Evolutionary conservation across 1,140 invertebrate species (phyloP).

Genomic region (Trinorchestia longiramus): DNA sequence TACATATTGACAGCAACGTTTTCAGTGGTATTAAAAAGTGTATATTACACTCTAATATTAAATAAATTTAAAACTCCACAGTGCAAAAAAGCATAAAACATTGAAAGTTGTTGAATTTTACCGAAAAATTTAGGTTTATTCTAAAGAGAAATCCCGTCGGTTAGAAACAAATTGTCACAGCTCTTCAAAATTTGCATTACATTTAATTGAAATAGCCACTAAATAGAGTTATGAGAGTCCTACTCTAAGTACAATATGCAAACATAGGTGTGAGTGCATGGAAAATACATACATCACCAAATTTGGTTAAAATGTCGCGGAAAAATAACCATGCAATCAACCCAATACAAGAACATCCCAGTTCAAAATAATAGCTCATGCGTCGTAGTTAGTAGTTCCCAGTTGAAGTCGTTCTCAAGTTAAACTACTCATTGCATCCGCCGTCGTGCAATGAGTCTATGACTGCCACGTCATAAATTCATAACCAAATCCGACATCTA

Average conservation of each 20-base stretch:
- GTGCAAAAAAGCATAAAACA: neutral
- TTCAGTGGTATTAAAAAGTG: neutral
- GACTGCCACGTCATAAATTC: neutral
- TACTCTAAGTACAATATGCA: neutral
- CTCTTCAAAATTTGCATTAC: neutral
- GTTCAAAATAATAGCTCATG: neutral
- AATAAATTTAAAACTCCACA: neutral
- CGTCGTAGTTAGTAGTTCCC: neutral
- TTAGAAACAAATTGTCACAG: no score
- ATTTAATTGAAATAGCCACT: neutral
- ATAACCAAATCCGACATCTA: neutral
- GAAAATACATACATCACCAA: neutral
- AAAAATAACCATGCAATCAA: neutral
- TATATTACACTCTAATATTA: neutral
- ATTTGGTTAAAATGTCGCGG: neutral
- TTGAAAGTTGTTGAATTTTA: neutral
- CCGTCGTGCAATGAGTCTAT: neutral
- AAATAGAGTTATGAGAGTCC: neutral
- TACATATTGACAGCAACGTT: neutral
- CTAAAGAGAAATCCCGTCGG: no score
- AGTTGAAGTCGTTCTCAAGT: neutral
- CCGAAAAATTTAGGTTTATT: no score
- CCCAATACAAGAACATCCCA: neutral
- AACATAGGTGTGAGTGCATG: neutral
- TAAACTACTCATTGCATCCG: neutral